Evolutionary conservation across 37 sponge, comb jelly and placozoan species (phyloP).

Genomic region (Bolinopsis microptera): DNA sequence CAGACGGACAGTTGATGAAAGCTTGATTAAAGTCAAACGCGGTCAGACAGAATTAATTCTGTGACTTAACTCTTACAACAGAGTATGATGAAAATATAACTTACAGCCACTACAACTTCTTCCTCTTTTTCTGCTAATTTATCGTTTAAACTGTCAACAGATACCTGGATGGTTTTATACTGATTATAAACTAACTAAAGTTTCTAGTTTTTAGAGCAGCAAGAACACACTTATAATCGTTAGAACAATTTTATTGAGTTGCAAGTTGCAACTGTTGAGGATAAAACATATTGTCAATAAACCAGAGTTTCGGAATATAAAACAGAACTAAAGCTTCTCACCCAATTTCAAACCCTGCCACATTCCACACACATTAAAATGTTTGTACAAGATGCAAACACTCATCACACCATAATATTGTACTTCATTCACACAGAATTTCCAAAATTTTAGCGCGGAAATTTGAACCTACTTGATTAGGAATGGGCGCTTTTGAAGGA

Average conservation of each 20-base stretch:
- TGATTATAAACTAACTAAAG: too few species aligned
- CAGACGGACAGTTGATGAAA: too few species aligned
- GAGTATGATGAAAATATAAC: too few species aligned
- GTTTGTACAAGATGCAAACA: not conserved
- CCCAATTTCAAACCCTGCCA: not conserved
- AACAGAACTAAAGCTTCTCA: not conserved
- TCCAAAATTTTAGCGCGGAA: not conserved
- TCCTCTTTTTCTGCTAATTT: conserved; percentile 41
- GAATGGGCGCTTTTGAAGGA: too few species aligned
- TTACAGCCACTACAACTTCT: not conserved
- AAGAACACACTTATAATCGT: not conserved
- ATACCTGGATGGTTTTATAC: conserved; percentile 18
- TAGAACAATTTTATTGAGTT: not conserved
- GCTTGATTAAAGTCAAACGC: too few species aligned
- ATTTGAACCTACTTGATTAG: too few species aligned
- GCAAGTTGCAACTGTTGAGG: too few species aligned
- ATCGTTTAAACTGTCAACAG: conserved; percentile 9
- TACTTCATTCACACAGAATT: not conserved
- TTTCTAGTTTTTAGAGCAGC: too few species aligned
- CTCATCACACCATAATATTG: not conserved
- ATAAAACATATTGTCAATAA: not conserved
- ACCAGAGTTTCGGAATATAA: not conserved
- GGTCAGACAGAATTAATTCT: too few species aligned
- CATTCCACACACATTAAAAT: not conserved
- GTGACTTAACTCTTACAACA: too few species aligned